Percentiles rank a stretch among this genome's conserved stretches.
Conservation (phyloP, 2,888 invertebrate genomes). For the Metopia argyrocephala region DNA sequence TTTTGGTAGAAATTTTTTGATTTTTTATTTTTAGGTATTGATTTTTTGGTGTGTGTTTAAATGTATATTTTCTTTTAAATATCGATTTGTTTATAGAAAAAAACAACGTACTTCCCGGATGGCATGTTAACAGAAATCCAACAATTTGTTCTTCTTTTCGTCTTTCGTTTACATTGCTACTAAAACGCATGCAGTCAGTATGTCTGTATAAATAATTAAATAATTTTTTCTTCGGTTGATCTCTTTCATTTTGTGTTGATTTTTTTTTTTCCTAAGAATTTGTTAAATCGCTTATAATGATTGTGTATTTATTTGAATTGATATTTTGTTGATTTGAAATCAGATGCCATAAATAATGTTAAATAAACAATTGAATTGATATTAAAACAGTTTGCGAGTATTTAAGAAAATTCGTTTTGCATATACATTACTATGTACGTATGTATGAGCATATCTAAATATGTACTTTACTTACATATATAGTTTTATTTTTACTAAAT, state of each 20-base stretch:
- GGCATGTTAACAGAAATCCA: constrained; percentile 74
- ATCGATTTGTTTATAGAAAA: constrained; percentile 73
- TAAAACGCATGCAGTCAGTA: constrained; percentile 12
- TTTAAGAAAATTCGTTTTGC: no score
- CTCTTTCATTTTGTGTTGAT: background rate
- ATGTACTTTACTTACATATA: no score
- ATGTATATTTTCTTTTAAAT: constrained; percentile 30
- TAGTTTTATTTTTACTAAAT: no score
- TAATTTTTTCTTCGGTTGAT: constrained; percentile 4
- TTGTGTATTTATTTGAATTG: constrained; percentile 4
- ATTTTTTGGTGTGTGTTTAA: constrained; percentile 1
- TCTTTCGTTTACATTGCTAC: background rate
- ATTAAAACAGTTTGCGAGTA: background rate
- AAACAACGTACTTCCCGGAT: constrained; percentile 74
- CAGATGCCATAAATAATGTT: constrained; percentile 51
- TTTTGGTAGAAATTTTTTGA: background rate
- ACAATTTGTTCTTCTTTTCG: constrained; percentile 66
- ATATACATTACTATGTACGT: no score
- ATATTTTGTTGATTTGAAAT: constrained; percentile 20
- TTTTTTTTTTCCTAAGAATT: constrained; percentile 26
- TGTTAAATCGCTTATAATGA: constrained; percentile 38
- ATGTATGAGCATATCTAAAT: no score
- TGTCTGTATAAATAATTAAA: constrained; percentile 30
- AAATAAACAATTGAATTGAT: constrained; percentile 46
- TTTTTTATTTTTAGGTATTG: background rate